A percentile compares a stretch with the other conserved stretches of the same genome.
Evolutionary conservation across 2,888 invertebrate genomes (phyloP).

Genomic region (Noctua pronuba): DNA sequence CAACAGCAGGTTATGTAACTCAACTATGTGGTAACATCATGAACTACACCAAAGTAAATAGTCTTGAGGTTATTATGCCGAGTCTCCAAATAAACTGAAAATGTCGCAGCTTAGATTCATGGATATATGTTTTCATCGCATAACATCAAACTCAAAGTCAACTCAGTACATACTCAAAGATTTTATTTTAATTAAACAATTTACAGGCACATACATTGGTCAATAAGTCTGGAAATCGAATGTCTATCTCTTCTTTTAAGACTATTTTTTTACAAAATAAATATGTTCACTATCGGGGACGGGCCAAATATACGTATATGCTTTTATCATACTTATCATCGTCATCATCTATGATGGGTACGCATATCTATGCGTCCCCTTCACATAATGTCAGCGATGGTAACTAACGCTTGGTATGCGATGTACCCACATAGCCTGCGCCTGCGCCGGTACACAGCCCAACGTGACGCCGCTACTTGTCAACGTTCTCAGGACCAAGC

Average conservation of each 20-base stretch:
- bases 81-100: neutral
- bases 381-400: constrained; percentile 36
- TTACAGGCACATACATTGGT: neutral
- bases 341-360: constrained; percentile 10
- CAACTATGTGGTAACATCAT: constrained; percentile 6
- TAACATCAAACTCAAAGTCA: neutral
- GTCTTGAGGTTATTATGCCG: neutral
- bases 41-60: constrained; percentile 2
- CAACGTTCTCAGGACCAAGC: constrained; percentile 47
- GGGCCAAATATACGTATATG: neutral
- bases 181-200: neutral
- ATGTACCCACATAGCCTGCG: constrained; percentile 16
- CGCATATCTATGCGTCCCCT: constrained; percentile 33
- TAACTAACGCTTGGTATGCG: constrained; percentile 47
- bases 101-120: neutral
- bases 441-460: constrained; percentile 36
- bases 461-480: constrained; percentile 51
- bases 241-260: neutral
- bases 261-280: neutral
- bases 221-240: neutral
- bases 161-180: neutral
- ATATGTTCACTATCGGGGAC: neutral
- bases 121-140: neutral
- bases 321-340: neutral
- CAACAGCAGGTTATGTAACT: constrained; percentile 13